Evolutionary conservation across 2,888 invertebrate species (phyloP).

Genomic region (Agriopis marginaria): DNA sequence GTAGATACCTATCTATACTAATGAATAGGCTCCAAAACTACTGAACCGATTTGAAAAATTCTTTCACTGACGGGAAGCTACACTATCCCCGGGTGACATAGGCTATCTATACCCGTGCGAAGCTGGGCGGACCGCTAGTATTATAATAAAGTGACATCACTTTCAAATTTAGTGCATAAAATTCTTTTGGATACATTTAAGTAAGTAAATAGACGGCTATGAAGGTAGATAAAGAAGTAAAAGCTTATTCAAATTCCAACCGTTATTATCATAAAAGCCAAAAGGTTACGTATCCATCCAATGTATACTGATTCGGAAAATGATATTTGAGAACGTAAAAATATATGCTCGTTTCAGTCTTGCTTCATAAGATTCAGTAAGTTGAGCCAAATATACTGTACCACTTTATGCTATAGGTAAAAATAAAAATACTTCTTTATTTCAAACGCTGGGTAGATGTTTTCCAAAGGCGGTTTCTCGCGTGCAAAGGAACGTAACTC

Average conservation of each 20-base stretch:
- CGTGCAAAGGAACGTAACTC: conserved; percentile 15
- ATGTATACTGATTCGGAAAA: conserved; percentile 22
- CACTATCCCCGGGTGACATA: too few species aligned
- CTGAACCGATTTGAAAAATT: too few species aligned
- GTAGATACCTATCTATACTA: too few species aligned
- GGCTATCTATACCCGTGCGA: too few species aligned
- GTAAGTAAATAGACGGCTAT: background rate
- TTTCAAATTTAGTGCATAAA: background rate
- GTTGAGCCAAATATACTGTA: conserved; percentile 15
- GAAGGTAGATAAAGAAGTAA: too few species aligned
- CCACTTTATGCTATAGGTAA: conserved; percentile 7
- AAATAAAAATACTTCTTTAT: conserved; percentile 18
- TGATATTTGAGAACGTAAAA: conserved; percentile 18
- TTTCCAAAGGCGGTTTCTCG: conserved; percentile 21
- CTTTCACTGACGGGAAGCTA: too few species aligned
- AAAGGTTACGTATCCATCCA: conserved; percentile 18
- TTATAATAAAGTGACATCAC: too few species aligned
- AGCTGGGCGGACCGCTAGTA: too few species aligned
- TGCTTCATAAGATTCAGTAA: conserved; percentile 8
- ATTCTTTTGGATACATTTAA: background rate
- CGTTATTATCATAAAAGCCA: conserved; percentile 16
- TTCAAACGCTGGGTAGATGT: background rate
- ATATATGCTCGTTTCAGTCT: conserved; percentile 17
- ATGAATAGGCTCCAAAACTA: too few species aligned
- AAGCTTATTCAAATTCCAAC: background rate